A percentile compares a stretch with the other conserved stretches of the same genome.
These are phyloP conservation scores for Squalus acanthias DNA, from an alignment of 2,797 vertebrate genomes.

Conservation along the genomic window DNA sequence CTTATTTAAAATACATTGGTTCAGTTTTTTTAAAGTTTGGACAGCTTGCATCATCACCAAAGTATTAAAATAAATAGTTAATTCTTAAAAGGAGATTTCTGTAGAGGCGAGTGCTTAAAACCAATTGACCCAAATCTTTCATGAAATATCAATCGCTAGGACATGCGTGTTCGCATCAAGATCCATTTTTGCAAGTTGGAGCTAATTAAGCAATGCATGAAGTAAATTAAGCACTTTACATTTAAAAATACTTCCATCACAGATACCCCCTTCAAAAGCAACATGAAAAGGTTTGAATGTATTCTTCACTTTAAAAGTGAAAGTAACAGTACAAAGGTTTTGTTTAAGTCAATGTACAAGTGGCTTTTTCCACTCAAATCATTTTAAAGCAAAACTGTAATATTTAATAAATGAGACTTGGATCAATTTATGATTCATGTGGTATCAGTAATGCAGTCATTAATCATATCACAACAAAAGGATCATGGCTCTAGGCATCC, in stretches of 20 bases:
- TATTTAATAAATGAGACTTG: not conserved
- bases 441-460: not conserved
- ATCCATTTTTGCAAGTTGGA: not conserved
- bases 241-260: slow-evolving; percentile 25
- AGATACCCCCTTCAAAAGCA: not conserved
- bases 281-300: not conserved
- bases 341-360: not conserved
- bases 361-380: not conserved
- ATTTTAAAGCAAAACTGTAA: not conserved
- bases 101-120: slow-evolving; percentile 3
- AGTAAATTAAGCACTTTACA: slow-evolving; percentile 6
- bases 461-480: slow-evolving; percentile 11
- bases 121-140: not conserved
- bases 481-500: not conserved
- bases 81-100: slow-evolving; percentile 15
- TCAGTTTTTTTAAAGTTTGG: not conserved
- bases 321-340: not conserved
- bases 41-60: not conserved
- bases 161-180: not conserved
- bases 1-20: slow-evolving; percentile 37
- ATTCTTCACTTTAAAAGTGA: not conserved
- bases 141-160: not conserved
- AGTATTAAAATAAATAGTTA: slow-evolving; percentile 27
- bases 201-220: not conserved
- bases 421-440: not conserved